Conservation (phyloP, 23 tunicate genomes). For the Trididemnum clinides region DNA sequence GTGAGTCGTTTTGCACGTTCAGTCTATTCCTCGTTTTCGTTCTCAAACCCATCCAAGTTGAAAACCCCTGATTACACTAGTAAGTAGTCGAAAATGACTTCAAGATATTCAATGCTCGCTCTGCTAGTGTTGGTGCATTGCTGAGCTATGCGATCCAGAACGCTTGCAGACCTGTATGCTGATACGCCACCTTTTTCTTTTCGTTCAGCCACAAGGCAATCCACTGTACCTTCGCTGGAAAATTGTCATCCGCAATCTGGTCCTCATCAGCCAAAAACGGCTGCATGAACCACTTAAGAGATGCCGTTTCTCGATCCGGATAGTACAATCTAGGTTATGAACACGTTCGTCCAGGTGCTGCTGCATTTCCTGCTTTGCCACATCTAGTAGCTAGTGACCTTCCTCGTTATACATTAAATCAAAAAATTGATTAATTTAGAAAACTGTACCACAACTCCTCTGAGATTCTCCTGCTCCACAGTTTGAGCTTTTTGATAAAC, state of each 20-base stretch:
- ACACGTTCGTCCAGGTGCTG: slow-evolving; percentile 10
- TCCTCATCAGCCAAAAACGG: slow-evolving; percentile 24
- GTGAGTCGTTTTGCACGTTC: slow-evolving; percentile 13
- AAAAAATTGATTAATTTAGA: slow-evolving; percentile 2
- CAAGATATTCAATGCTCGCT: slow-evolving; percentile 28
- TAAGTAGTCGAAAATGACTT: slow-evolving; percentile 6
- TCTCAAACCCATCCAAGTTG: background rate
- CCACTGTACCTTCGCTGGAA: slow-evolving; percentile 17
- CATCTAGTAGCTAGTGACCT: slow-evolving; percentile 11
- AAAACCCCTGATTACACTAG: slow-evolving; percentile 2
- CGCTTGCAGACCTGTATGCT: slow-evolving; percentile 13
- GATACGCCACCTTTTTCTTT: background rate
- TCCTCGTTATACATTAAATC: background rate
- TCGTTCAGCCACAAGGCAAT: slow-evolving; percentile 22
- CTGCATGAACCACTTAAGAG: slow-evolving; percentile 27
- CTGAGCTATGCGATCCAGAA: no score
- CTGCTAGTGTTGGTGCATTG: slow-evolving; percentile 26
- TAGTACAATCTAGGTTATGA: slow-evolving; percentile 15
- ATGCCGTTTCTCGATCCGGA: background rate
- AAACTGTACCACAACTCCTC: slow-evolving; percentile 29
- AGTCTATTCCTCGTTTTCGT: slow-evolving; percentile 18
- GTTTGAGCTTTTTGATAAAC: slow-evolving; percentile 25
- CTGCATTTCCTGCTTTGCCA: slow-evolving; percentile 29
- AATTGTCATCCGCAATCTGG: slow-evolving; percentile 15
- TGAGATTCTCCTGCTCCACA: slow-evolving; percentile 32